Conservation (phyloP, 1,140 invertebrate genomes). For the Idris sp. region DNA sequence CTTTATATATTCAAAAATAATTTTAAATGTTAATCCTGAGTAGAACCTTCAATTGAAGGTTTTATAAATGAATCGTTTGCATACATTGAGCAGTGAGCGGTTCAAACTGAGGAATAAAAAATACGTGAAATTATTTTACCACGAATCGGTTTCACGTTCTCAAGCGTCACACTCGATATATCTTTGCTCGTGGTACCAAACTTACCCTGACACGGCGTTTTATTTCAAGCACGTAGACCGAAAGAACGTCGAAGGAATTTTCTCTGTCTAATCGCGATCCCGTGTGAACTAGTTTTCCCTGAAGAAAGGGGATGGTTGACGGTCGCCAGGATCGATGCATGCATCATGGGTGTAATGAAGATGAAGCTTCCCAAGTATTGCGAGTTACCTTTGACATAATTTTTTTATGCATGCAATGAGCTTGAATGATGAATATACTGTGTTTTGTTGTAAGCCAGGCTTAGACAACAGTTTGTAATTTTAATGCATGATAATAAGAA, state of each 20-base stretch:
- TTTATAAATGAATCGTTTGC: no score
- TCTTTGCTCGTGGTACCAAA: slow-evolving; percentile 59
- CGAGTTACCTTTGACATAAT: slow-evolving; percentile 39
- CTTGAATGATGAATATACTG: slow-evolving; percentile 27
- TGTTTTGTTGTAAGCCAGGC: slow-evolving; percentile 15
- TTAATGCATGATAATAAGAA: slow-evolving; percentile 24
- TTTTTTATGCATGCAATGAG: slow-evolving; percentile 41
- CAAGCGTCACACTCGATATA: slow-evolving; percentile 57
- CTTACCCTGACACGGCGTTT: slow-evolving; percentile 61
- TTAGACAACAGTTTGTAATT: slow-evolving; percentile 21
- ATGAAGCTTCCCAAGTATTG: slow-evolving; percentile 42
- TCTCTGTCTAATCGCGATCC: slow-evolving; percentile 62
- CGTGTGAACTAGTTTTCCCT: slow-evolving; percentile 61
- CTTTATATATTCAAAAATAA: no score
- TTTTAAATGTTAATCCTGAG: no score
- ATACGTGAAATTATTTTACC: slow-evolving; percentile 49
- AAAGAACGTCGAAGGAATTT: slow-evolving; percentile 62
- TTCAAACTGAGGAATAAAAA: no score
- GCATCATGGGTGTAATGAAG: slow-evolving; percentile 56
- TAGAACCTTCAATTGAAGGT: no score
- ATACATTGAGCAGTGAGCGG: no score
- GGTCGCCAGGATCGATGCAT: slow-evolving; percentile 57
- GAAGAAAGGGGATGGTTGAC: slow-evolving; percentile 47
- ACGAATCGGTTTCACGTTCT: slow-evolving; percentile 58
- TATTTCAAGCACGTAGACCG: slow-evolving; percentile 63